Base-by-base conservation (phyloP, 1,140 invertebrate genomes). In the Philotrypesis tridentata region DNA sequence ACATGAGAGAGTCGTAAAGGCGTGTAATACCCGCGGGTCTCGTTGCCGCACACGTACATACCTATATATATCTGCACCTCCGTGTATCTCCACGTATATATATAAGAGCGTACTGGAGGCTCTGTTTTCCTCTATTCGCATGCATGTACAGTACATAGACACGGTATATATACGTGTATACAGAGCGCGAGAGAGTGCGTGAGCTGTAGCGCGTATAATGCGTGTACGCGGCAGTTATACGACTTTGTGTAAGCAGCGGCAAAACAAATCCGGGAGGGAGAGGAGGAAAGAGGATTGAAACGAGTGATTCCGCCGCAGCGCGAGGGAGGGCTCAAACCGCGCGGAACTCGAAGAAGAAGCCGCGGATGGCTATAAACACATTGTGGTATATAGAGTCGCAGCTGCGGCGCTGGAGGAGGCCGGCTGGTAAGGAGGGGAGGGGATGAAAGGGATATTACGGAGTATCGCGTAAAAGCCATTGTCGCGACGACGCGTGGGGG, bases 1-100 rank as follows among this genome's bases (percentile, higher is more conserved):
- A 91, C 89, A 89, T 85, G 89, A 89, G 88, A 88, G 87, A 88
- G 86, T 87, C 89, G 88, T 91, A 91, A 90, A 91, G 88, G 86
- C 87, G 25, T 8, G 86, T 88, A 89, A 90, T 88, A 82, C 85
- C 85, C 84, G 85, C 85, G 87, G 82, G 84, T 83, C 78, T 80
- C 84, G 82, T 84, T 84, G 60, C 48, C 21, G 7, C 40, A 11
- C 33, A 5, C 8, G 3, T 80, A 78, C 67, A 71, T 85, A 87
- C n/a, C n/a, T 65, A 65, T 65, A 65, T 65, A 25, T 37, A 8
- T 37, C 3, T 37, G 33, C 8, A 8, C 8, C 3, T 37, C 3
- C 8, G 33, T 37, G 33, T 37, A 37, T 37, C 3, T 37, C 3
- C 8, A 4, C 4, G 21, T 68, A 68, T 27, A n/a, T 65, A 33